Evolutionary conservation across 2,797 vertebrate species (phyloP), one percentile per base, ranked within the genome.

Genomic region (Mus spretus): DNA sequence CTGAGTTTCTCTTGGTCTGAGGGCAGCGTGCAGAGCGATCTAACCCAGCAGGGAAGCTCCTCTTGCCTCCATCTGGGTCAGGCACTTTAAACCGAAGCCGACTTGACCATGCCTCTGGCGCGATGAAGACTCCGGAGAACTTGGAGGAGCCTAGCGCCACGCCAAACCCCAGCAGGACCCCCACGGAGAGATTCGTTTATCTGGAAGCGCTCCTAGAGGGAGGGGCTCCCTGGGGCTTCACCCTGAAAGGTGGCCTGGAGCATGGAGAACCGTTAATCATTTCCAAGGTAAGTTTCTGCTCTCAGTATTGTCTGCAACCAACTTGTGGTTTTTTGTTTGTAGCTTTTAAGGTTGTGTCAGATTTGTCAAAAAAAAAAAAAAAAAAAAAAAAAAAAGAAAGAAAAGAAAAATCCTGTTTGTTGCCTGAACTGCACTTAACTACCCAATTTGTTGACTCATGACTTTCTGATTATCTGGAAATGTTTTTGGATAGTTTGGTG

Each of bases 141-240:
- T 95, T 98, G 55, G 97, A 98, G 75, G 78, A 61, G 75, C 83
- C 94, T 40, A 78, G 97, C 44, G 96, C 97, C 4, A n/a, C 98
- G 17, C 85, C 92, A 34, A 95, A 86, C 93, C 53, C 96, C 63
- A 50, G 61, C 85, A 78, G 93, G 83, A 97, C 97, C 93, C 98
- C 97, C 92, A 90, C 95, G 96, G 98, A 98, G 96, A 98, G 98
- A 97, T 99, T 98, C 86, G 94, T 99, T 97, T 98, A 99, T 97
- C 98, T 99, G 98, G 99, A 99, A 98, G 99, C 98, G 24, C 98
- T 98, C 97, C 98, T 99, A 31, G 99, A 99, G 89, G 99, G 99
- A 95, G 99, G 99, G 15, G 99, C 99, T 31, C 99, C 99, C 67
- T 99, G 99, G 99, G 99, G 99, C 94, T 99, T 99, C 98, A 99